Base-by-base conservation (phyloP, 23 tunicate species). In the Oikopleura vanhoeffeni region DNA sequence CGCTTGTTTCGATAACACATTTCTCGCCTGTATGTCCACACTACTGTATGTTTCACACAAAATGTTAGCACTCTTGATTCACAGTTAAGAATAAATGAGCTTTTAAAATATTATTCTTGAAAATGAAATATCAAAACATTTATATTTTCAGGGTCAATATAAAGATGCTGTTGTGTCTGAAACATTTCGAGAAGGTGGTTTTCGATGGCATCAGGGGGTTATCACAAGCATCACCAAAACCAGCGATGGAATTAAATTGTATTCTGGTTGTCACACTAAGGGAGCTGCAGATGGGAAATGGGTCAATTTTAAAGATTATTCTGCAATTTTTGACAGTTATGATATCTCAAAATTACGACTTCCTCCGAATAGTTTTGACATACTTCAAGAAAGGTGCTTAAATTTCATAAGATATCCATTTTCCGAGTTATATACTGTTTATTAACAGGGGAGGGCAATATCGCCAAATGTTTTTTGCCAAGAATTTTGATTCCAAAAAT, bases 351-450 rank as follows among this genome's bases (percentile, higher is more conserved):
- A 89, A 67, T 92, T 92, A 40, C 84, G 97, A 38, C 86, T 90
- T 88, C 97, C 97, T 1, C 97, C 97, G 2, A 92, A 92, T 67
- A 92, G 89, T 30, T 92, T 92, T 49, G 97, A 92, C 40, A 85
- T 91, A 76, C 83, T 91, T 76, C 83, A 8, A 40, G 40, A 76
- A 24, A 8, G 8, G 40, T 35, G 39, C 83, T 76, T 33, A 32
- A 33, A 33, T 0, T 28, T 27, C 83, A 76, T 41, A 34, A 35
- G 84, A 40, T 24, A 41, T 40, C n/a, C n/a, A n/a, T n/a, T n/a
- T n/a, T n/a, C n/a, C n/a, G n/a, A n/a, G n/a, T n/a, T n/a, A n/a
- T n/a, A n/a, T n/a, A n/a, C n/a, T n/a, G n/a, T n/a, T n/a, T n/a
- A n/a, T n/a, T n/a, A n/a, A n/a, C n/a, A n/a, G n/a, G n/a, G n/a